Evolutionary conservation across 2,797 vertebrate genomes (phyloP).

Genomic region (Neosilurus mollespiculum): DNA sequence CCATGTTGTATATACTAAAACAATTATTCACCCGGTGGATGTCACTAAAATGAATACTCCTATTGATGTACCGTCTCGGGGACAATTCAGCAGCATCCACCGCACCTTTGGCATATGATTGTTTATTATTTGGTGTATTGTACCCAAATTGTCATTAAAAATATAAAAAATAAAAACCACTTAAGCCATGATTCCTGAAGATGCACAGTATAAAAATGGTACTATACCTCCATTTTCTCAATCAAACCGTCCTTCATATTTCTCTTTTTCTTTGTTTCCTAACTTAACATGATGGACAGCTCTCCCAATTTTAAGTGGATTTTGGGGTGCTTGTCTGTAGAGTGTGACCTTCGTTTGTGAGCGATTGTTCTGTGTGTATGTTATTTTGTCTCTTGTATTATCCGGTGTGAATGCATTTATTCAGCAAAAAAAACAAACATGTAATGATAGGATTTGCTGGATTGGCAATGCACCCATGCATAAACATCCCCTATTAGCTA

Average conservation of each 20-base stretch:
- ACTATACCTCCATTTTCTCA: background rate
- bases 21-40: too few relatives aligned
- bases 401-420: too few relatives aligned
- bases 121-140: background rate
- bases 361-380: background rate
- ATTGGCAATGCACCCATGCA: background rate
- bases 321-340: background rate
- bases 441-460: background rate
- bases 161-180: background rate
- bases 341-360: background rate
- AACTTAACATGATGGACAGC: background rate
- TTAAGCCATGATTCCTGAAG: background rate
- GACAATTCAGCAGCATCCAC: too few relatives aligned
- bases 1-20: too few relatives aligned
- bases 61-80: too few relatives aligned
- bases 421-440: too few relatives aligned
- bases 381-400: too few relatives aligned
- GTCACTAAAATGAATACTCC: too few relatives aligned
- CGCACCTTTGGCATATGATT: too few relatives aligned
- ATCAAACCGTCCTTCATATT: background rate
- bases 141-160: background rate
- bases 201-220: background rate
- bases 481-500: background rate
- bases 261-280: background rate
- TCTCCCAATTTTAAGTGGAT: background rate